These are phyloP conservation scores for Oxygymnocypris stewartii DNA, from an alignment of 2,113 vertebrate genomes.

Conservation along the genomic window DNA sequence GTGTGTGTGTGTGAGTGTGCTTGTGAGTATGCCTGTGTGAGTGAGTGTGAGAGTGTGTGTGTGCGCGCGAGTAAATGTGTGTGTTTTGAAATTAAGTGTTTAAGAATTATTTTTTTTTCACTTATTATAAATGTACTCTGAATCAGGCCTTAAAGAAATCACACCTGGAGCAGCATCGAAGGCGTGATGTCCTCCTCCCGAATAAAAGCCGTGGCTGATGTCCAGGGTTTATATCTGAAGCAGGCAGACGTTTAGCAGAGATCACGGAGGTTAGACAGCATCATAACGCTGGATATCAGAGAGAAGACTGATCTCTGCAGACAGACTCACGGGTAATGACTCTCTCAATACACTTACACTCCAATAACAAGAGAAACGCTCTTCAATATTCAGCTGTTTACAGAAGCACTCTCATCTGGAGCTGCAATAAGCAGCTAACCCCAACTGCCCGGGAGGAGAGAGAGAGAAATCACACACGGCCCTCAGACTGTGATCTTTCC, in stretches of 20 bases:
- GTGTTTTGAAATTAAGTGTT: too few species aligned
- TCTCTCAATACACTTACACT: constrained; percentile 33
- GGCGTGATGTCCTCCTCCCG: not conserved
- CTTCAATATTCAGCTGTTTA: constrained; percentile 56
- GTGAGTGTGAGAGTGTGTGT: too few species aligned
- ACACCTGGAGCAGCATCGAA: not conserved
- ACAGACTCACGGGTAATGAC: constrained; percentile 42
- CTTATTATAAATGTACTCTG: too few species aligned
- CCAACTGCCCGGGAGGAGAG: not conserved
- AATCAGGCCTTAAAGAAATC: too few species aligned
- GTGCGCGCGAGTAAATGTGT: too few species aligned
- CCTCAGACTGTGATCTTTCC: not conserved
- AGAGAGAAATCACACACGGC: not conserved
- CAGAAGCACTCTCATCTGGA: constrained; percentile 39
- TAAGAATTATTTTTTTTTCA: too few species aligned
- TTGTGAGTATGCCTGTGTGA: too few species aligned
- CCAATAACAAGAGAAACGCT: constrained; percentile 42
- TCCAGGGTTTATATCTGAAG: not conserved
- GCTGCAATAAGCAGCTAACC: not conserved
- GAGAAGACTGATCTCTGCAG: constrained; percentile 23
- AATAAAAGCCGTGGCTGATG: not conserved
- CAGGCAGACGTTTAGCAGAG: not conserved
- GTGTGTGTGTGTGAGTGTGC: too few species aligned
- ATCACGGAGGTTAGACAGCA: not conserved
- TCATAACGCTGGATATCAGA: not conserved